phyloP scores from a whole-genome alignment of 2,888 invertebrate genomes.

The Pseudolycoriella hygida region DNA sequence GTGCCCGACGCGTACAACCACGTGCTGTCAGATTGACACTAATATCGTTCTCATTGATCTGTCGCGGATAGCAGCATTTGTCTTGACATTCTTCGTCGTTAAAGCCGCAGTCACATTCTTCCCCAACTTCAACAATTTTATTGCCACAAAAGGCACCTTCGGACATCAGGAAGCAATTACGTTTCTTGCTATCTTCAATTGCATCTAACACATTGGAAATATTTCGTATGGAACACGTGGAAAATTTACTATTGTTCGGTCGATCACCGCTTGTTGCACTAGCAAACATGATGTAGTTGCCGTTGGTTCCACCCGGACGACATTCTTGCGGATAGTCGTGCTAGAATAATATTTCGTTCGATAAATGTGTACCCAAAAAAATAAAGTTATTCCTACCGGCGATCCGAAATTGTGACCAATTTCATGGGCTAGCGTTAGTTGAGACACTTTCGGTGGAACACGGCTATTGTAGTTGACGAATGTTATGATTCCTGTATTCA shows the following conservation, averaged over 20 bases:
- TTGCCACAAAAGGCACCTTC: conserved; percentile 97
- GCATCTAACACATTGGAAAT: conserved; percentile 89
- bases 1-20: conserved; percentile 60
- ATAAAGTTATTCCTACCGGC: conserved; percentile 45
- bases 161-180: conserved; percentile 84
- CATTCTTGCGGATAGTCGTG: conserved; percentile 88
- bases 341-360: conserved; percentile 30
- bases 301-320: conserved; percentile 75
- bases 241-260: conserved; percentile 95
- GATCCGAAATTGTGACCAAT: conserved; percentile 98
- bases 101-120: conserved; percentile 96
- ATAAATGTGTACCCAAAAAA: no score
- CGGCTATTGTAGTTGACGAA: conserved; percentile 96
- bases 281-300: conserved; percentile 99
- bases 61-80: conserved; percentile 84
- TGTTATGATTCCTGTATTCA: conserved; percentile 98
- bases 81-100: conserved; percentile 81
- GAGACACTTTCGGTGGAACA: conserved; percentile 94
- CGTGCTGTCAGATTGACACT: conserved; percentile 51
- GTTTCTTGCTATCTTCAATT: conserved; percentile 74
- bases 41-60: conserved; percentile 50
- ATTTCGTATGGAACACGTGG: conserved; percentile 83
- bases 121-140: conserved; percentile 93
- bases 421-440: conserved; percentile 94
- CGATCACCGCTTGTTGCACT: conserved; percentile 97